Evolutionary conservation across 2,888 invertebrate genomes (phyloP).

Genomic region (Idaea straminata): DNA sequence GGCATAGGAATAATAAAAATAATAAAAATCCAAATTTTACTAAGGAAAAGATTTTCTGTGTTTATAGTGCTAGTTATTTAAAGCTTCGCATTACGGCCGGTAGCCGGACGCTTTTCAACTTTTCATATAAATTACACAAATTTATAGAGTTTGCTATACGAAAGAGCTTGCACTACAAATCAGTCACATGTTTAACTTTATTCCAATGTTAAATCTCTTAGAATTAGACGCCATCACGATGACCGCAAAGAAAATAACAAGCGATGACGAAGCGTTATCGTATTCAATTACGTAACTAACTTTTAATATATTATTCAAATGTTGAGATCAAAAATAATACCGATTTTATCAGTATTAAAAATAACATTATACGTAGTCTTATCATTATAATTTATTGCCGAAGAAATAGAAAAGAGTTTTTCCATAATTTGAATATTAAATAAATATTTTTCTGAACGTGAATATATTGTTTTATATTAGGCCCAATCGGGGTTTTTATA

Average conservation of each 20-base stretch:
- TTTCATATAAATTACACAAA: too few species aligned
- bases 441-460: neutral
- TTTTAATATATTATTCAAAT: slow-evolving; percentile 22
- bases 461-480: neutral
- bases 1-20: too few species aligned
- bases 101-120: too few species aligned
- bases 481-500: neutral
- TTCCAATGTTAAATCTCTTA: too few species aligned
- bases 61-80: too few species aligned
- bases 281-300: slow-evolving; percentile 6
- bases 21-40: too few species aligned
- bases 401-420: slow-evolving; percentile 28
- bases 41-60: too few species aligned
- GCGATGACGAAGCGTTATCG: slow-evolving; percentile 7
- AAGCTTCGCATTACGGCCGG: too few species aligned
- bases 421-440: neutral
- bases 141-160: too few species aligned
- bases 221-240: neutral
- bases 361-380: slow-evolving; percentile 22
- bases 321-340: slow-evolving; percentile 53
- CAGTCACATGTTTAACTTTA: too few species aligned
- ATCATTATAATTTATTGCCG: slow-evolving; percentile 37
- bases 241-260: slow-evolving; percentile 6
- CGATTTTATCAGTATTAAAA: slow-evolving; percentile 44
- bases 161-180: too few species aligned